These are phyloP conservation scores for Pardalotus punctatus DNA, from an alignment of 2,113 vertebrate genomes.

Conservation along the genomic window DNA sequence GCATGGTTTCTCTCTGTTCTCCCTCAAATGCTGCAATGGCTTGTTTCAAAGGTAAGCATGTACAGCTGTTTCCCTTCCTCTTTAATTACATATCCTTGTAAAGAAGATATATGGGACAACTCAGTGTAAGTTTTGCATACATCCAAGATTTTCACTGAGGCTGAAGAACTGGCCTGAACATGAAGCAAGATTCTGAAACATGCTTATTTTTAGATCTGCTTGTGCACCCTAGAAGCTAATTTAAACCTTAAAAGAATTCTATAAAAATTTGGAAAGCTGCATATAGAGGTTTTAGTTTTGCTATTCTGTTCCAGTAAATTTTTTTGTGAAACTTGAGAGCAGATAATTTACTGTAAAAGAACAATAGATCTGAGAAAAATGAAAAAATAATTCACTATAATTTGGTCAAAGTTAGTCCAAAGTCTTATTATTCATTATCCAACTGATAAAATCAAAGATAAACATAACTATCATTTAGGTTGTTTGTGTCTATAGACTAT, in stretches of 20 bases:
- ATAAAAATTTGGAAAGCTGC: neutral
- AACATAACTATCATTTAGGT: neutral
- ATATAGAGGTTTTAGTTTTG: neutral
- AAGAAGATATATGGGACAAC: neutral
- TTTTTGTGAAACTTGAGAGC: neutral
- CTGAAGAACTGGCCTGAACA: neutral
- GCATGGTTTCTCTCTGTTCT: neutral
- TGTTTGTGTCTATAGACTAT: no score
- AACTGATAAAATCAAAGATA: neutral
- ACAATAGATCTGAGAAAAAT: neutral
- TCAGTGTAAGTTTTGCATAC: neutral
- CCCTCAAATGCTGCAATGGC: neutral
- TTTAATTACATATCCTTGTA: conserved; percentile 10
- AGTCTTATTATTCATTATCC: neutral
- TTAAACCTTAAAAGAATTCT: neutral
- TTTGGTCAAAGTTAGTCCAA: neutral
- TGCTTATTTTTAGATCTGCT: neutral
- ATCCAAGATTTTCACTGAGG: neutral
- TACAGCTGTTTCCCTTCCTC: neutral
- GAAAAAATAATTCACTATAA: neutral
- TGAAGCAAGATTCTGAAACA: neutral
- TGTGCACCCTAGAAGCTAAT: neutral
- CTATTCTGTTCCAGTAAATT: neutral
- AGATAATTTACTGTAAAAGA: neutral
- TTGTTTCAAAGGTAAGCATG: neutral